Evolutionary conservation across 2,888 invertebrate genomes (phyloP).

Genomic region (Antheraea assamensis): DNA sequence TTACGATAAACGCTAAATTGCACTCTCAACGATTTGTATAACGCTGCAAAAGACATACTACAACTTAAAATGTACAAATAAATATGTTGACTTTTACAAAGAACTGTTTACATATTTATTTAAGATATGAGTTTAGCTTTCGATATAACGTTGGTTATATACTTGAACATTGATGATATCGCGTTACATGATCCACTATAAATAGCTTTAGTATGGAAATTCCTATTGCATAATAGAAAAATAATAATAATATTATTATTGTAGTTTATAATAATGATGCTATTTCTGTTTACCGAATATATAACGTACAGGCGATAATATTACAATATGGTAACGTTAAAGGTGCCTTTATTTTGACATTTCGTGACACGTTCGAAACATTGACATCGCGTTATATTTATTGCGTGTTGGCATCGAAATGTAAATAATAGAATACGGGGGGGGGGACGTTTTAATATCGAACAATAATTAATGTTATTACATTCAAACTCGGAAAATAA

Average conservation of each 20-base stretch:
- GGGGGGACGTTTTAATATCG: conserved; percentile 13
- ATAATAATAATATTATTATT: background rate
- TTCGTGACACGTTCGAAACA: conserved; percentile 1
- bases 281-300: conserved; percentile 5
- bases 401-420: conserved; percentile 10
- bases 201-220: background rate
- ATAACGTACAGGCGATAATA: background rate
- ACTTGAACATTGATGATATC: background rate
- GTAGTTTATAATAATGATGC: background rate
- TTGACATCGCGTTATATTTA: background rate
- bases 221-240: background rate
- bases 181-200: background rate
- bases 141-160: too few relatives aligned
- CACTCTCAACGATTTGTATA: too few relatives aligned
- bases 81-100: too few relatives aligned
- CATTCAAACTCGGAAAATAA: background rate
- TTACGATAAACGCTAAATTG: too few relatives aligned
- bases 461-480: conserved; percentile 14
- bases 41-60: too few relatives aligned
- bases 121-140: too few relatives aligned
- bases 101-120: too few relatives aligned
- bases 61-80: too few relatives aligned
- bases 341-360: conserved; percentile 16
- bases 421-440: conserved; percentile 4
- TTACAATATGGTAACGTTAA: background rate